Evolutionary conservation across 2,797 vertebrate species (phyloP), one percentile per base, ranked within the genome.

Genomic region (Lacerta viridis): DNA sequence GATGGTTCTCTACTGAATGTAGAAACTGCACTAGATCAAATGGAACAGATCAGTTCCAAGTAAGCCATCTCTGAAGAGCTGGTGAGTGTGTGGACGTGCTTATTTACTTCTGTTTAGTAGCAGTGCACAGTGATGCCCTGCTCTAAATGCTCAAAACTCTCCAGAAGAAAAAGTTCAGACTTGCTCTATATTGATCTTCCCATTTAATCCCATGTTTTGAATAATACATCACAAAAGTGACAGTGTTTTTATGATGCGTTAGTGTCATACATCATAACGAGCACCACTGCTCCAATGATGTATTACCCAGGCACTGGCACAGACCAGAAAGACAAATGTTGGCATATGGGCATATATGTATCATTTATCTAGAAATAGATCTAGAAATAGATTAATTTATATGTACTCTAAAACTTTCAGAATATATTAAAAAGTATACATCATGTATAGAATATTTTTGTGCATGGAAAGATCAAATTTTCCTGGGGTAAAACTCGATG

Each of bases 171-270:
- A 93, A 87, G 90, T 85, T 91, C 92, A 91, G 50, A 61, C 46
- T 82, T 7, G 13, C 15, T 92, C 85, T 90, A 91, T 93, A 94
- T 95, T 85, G 93, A 95, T 95, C 85, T 93, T 93, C 89, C 90
- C 87, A 75, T 88, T 94, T 90, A 89, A 88, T 90, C 91, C 87
- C 2, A 4, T 91, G 91, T 92, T 93, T 94, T 95, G 90, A 94
- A 94, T 94, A 95, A 95, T 93, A 93, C 92, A 95, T 95, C 93
- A 95, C 68, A 89, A 76, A 87, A 90, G 89, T 93, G 88, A 93
- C 94, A 94, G 89, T 86, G 61, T 86, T 95, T 95, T 92, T 93
- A 93, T 95, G 95, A 92, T 94, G 88, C 85, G 87, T 90, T 93
- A 85, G 89, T 93, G 90, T 93, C 90, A 87, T 94, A 93, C 86